Evolutionary conservation across 2,888 invertebrate genomes (phyloP), one percentile per base, ranked within the genome.

Genomic region (Heliconius hortense): DNA sequence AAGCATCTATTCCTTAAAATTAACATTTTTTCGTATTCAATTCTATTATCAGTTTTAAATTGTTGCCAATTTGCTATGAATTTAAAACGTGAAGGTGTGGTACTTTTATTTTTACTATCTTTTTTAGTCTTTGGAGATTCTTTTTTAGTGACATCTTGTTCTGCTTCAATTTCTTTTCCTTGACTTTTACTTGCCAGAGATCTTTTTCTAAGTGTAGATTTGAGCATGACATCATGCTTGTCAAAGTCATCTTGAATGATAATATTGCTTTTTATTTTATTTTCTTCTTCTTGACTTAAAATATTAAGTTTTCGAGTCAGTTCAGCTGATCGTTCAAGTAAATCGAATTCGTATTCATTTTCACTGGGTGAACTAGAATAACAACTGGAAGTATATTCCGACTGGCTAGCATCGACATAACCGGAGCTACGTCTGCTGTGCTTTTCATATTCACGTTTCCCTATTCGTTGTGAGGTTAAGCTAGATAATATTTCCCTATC

Each of bases 1-100:
- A 96, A 84, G 86, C 97, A 97, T 81, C 94, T 95, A 82, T 96
- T 96, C 66, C 96, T 90, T 69, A 96, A 85, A 24, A 88, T 84
- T 71, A 90, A 90, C 24, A 97, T 94, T 79, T 90, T 93, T 3
- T 86, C 82, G 75, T 95, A 95, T 78, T 96, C 95, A 0, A 87
- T 82, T 5, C 94, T 94, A 84, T 96, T 94, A 62, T 95, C 95
- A 43, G 84, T 79, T 81, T 95, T 95, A 83, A 96, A 96, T 72
- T 91, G 88, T 74, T 90, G 92, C 95, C 96, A 96, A 85, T 95
- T 85, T 79, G 90, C 78, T 83, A 90, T 72, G 84, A 94, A 84
- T 78, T 95, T 88, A 82, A 93, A 92, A 78, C 86, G 89, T 1
- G 95, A 94, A 83, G 83, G 85, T 31, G 80, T 74, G 18, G 56